phyloP scores from a whole-genome alignment of 2,113 vertebrate species.

The Forbesichthys papilliferus region DNA sequence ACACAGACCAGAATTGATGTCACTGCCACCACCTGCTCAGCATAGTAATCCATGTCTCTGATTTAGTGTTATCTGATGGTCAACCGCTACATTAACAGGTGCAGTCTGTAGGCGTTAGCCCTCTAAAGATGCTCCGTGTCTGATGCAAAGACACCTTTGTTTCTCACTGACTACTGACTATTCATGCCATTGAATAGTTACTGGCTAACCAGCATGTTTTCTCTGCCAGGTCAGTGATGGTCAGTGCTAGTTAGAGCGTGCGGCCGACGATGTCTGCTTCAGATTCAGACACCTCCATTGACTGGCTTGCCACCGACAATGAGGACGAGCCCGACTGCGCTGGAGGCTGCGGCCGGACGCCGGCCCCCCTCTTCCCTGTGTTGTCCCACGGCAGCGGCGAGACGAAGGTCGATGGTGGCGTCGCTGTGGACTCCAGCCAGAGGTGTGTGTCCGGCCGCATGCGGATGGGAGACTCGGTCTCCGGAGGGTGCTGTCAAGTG shows the following conservation, averaged over 20 bases:
- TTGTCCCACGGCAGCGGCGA: slow-evolving; percentile 31
- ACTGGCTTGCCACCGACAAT: slow-evolving; percentile 79
- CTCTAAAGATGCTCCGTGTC: neutral
- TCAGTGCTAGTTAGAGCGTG: slow-evolving; percentile 68
- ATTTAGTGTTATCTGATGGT: slow-evolving; percentile 20
- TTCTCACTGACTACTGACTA: neutral
- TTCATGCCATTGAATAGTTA: neutral
- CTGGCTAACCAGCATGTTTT: slow-evolving; percentile 14
- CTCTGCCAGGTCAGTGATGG: slow-evolving; percentile 76
- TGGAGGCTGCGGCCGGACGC: slow-evolving; percentile 33
- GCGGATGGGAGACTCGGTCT: slow-evolving; percentile 36
- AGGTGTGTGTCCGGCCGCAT: slow-evolving; percentile 50
- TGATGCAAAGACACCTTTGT: slow-evolving; percentile 5
- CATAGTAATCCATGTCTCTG: slow-evolving; percentile 17
- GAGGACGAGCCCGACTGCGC: slow-evolving; percentile 65
- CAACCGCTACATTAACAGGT: neutral
- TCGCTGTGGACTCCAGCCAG: slow-evolving; percentile 42
- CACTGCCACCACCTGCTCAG: slow-evolving; percentile 53
- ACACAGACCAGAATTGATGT: slow-evolving; percentile 52
- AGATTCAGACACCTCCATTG: slow-evolving; percentile 80
- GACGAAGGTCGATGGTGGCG: slow-evolving; percentile 44
- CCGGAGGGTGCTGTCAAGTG: slow-evolving; percentile 48
- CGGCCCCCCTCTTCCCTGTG: slow-evolving; percentile 38
- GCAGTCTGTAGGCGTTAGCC: neutral
- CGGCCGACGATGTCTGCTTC: slow-evolving; percentile 80